Evolutionary conservation across 2,888 invertebrate genomes (phyloP).

Genomic region (Phorcus lineatus): DNA sequence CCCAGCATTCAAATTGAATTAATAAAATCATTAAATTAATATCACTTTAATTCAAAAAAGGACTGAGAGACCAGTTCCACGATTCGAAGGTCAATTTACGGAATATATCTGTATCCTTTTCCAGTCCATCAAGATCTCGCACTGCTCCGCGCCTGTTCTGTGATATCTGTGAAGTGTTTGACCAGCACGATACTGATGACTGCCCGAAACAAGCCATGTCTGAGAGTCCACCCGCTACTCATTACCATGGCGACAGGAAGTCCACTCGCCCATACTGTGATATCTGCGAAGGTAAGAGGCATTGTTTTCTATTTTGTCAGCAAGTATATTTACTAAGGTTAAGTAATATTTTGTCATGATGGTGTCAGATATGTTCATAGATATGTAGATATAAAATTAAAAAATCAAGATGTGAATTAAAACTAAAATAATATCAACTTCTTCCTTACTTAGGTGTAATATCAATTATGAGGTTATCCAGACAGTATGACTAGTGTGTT

Average conservation of each 20-base stretch:
- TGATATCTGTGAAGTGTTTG: conserved; percentile 98
- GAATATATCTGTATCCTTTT: not conserved
- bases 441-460: no score
- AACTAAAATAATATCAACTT: no score
- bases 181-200: conserved; percentile 97
- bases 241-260: conserved; percentile 75
- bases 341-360: no score
- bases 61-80: no score
- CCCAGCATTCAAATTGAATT: no score
- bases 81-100: no score
- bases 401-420: no score
- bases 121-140: conserved; percentile 48
- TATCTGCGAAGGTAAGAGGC: conserved; percentile 83
- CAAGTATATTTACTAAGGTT: not conserved
- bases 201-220: conserved; percentile 89
- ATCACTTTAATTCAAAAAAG: no score
- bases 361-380: no score
- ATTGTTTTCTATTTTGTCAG: no score
- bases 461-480: not conserved
- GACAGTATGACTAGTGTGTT: not conserved
- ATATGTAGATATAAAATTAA: no score
- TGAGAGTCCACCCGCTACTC: conserved; percentile 77
- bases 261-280: conserved; percentile 86
- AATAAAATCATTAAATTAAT: no score
- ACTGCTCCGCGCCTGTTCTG: conserved; percentile 90